A percentile compares a stretch with the other conserved stretches of the same genome.
phyloP scores from a whole-genome alignment of 2,113 vertebrate species.

The Myrmecobius fasciatus region DNA sequence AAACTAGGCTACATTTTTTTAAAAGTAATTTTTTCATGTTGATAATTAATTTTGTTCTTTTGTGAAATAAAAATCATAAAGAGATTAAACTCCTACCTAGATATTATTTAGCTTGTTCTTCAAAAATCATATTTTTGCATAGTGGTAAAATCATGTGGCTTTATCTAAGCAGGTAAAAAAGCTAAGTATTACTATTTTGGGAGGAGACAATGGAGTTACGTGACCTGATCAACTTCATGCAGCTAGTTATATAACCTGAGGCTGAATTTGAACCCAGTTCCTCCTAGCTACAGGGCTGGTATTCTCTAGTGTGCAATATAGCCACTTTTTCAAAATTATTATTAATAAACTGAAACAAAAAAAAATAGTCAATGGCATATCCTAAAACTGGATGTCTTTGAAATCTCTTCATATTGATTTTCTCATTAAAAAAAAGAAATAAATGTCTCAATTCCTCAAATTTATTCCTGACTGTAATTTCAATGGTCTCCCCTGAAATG shows the following conservation, averaged over 20 bases:
- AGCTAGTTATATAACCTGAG: too few species aligned
- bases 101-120: conserved; percentile 35
- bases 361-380: conserved; percentile 22
- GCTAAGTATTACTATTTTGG: neutral
- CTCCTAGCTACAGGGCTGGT: too few species aligned
- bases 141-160: conserved; percentile 45
- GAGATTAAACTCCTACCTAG: conserved; percentile 27
- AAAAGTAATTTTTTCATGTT: too few species aligned
- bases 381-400: neutral
- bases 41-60: conserved; percentile 1
- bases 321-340: too few species aligned
- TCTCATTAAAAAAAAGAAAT: conserved; percentile 8
- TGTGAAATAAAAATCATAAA: conserved; percentile 27
- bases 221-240: too few species aligned
- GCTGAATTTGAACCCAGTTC: too few species aligned
- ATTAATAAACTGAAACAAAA: neutral
- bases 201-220: too few species aligned
- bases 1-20: neutral
- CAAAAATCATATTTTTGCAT: conserved; percentile 34
- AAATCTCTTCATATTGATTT: neutral
- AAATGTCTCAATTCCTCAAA: conserved; percentile 3
- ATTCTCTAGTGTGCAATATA: too few species aligned
- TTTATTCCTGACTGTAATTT: accelerated
- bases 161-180: conserved; percentile 64
- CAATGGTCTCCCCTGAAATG: neutral